Evolutionary conservation across 1,140 invertebrate species (phyloP).

Genomic region (Eriocheir sinensis): DNA sequence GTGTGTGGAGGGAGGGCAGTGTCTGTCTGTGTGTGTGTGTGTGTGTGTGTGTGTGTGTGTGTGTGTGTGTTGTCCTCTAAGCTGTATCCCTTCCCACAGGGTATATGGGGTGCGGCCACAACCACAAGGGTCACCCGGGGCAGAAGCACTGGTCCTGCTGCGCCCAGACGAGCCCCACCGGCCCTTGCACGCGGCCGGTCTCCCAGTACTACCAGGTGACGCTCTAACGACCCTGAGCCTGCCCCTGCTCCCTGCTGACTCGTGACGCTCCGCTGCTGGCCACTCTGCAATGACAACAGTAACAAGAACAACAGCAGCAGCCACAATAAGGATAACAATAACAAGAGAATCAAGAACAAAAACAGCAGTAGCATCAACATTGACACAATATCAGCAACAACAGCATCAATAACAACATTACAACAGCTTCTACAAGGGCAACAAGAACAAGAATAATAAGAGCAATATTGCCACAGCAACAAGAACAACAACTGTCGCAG

Average conservation of each 20-base stretch:
- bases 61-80: background rate
- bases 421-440: too few relatives aligned
- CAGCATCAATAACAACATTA: too few relatives aligned
- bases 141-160: constrained; percentile 91
- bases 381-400: too few relatives aligned
- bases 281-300: background rate
- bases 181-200: constrained; percentile 58
- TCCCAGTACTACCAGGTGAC: constrained; percentile 75
- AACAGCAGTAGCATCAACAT: too few relatives aligned
- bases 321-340: too few relatives aligned
- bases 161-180: constrained; percentile 80
- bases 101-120: constrained; percentile 90
- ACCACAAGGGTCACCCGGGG: constrained; percentile 89
- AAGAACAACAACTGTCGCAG: too few relatives aligned
- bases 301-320: too few relatives aligned
- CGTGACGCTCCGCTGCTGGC: too few relatives aligned
- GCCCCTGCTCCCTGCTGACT: background rate
- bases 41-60: constrained; percentile 7
- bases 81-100: constrained; percentile 83
- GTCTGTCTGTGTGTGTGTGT: background rate
- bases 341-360: too few relatives aligned
- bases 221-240: constrained; percentile 41
- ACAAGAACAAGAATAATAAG: too few relatives aligned
- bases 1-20: too few relatives aligned
- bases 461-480: too few relatives aligned